A percentile compares a stretch with the other conserved stretches of the same genome.
Evolutionary conservation across 2,113 vertebrate species (phyloP).

Genomic region (Camelus dromedarius): DNA sequence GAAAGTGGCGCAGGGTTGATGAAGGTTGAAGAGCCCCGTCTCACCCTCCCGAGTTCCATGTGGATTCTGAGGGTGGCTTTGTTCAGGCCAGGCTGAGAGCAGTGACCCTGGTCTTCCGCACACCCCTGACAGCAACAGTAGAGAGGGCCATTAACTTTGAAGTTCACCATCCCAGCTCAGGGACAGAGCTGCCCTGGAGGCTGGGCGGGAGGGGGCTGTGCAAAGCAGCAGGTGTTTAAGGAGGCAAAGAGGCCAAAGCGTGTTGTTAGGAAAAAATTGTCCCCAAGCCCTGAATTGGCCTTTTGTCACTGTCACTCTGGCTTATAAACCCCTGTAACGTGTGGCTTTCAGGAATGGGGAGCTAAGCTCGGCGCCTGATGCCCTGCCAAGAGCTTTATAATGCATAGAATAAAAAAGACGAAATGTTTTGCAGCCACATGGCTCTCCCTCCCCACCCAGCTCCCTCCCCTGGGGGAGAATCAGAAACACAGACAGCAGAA

Average conservation of each 20-base stretch:
- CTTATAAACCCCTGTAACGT: conserved; percentile 64
- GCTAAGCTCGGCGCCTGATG: neutral
- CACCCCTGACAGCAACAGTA: neutral
- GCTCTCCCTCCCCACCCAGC: conserved; percentile 42
- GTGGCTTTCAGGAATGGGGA: conserved; percentile 40
- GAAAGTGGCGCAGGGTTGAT: neutral
- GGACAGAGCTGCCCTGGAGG: conserved; percentile 24
- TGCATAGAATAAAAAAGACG: conserved; percentile 50
- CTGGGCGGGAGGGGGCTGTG: neutral
- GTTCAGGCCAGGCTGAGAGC: neutral
- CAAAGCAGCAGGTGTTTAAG: conserved; percentile 68
- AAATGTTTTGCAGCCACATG: conserved; percentile 49
- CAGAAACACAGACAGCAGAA: conserved; percentile 73
- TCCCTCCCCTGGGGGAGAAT: conserved; percentile 56
- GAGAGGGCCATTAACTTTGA: conserved; percentile 57
- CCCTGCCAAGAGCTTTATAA: conserved; percentile 68
- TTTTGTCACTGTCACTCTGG: conserved; percentile 63
- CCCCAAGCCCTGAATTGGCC: conserved; percentile 63
- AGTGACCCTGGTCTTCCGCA: neutral
- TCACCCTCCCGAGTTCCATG: neutral
- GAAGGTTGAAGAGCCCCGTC: neutral
- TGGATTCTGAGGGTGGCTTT: neutral
- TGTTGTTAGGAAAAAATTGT: conserved; percentile 77
- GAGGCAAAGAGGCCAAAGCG: conserved; percentile 68
- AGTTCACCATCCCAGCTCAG: neutral